Conservation (phyloP, 2,113 vertebrate species). For the Ia io region DNA sequence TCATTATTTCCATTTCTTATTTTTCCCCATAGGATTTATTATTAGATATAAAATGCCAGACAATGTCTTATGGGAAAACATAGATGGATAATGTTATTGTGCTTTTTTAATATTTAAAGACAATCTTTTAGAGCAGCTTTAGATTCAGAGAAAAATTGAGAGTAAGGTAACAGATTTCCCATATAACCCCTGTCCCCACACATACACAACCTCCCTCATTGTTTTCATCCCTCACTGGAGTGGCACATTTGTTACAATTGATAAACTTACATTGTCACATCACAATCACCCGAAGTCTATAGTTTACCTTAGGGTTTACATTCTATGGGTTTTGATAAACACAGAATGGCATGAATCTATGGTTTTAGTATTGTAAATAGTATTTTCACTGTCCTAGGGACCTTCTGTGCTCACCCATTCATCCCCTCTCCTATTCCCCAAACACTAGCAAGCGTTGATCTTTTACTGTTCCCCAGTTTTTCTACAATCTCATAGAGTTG, state of each 20-base stretch:
- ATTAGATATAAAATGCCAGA: conserved; percentile 41
- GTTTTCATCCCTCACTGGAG: background rate
- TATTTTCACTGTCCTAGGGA: background rate
- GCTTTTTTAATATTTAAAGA: background rate
- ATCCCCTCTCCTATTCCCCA: background rate
- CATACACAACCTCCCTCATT: background rate
- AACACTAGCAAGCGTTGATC: background rate
- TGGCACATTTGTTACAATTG: background rate
- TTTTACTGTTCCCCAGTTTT: background rate
- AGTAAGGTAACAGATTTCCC: background rate
- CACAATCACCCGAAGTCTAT: background rate
- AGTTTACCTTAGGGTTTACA: background rate
- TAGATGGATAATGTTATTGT: background rate
- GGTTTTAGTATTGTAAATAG: background rate
- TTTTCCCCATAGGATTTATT: background rate
- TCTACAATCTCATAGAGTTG: background rate
- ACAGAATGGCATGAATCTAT: background rate
- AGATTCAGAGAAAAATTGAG: background rate
- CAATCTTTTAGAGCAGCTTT: background rate
- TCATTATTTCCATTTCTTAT: background rate
- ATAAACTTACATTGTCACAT: background rate
- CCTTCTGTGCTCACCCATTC: background rate
- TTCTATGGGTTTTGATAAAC: background rate
- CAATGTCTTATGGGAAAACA: background rate
- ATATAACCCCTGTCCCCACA: background rate